Evolutionary conservation across 2,797 vertebrate species (phyloP).

Genomic region (Enteromius unitaeniatus): DNA sequence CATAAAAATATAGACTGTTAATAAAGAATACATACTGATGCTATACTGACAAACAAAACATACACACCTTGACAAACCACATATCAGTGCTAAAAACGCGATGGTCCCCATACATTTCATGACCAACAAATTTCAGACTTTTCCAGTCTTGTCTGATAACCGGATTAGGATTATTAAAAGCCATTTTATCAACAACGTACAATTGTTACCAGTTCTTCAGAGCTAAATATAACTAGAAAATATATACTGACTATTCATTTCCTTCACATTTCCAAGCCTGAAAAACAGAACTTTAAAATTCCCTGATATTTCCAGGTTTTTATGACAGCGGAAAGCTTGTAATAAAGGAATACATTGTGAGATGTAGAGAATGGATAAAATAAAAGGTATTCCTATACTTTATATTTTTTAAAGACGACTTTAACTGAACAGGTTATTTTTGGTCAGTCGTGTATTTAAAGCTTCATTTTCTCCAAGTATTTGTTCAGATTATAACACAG

Average conservation of each 20-base stretch:
- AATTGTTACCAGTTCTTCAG: background rate
- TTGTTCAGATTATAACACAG: background rate
- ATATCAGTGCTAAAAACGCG: background rate
- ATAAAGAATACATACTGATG: constrained; percentile 5
- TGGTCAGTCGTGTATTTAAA: constrained; percentile 1
- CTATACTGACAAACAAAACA: background rate
- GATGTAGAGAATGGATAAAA: no score
- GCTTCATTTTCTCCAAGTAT: constrained; percentile 7
- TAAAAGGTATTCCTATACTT: constrained; percentile 1
- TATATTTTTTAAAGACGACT: background rate
- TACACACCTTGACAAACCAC: background rate
- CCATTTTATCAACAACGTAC: background rate
- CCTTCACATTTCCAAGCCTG: constrained; percentile 15
- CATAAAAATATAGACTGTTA: background rate
- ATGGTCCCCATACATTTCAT: background rate
- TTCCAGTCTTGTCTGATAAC: no score
- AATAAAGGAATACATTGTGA: background rate
- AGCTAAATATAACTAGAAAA: background rate
- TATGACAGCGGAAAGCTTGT: background rate
- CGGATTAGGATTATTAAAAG: background rate
- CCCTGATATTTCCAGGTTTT: background rate
- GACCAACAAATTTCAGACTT: background rate
- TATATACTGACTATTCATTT: background rate
- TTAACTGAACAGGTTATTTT: background rate
- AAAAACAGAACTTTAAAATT: background rate